These are phyloP conservation scores for Porites australiensis DNA, from an alignment of 64 coral and sea anemone genomes.

Conservation along the genomic window DNA sequence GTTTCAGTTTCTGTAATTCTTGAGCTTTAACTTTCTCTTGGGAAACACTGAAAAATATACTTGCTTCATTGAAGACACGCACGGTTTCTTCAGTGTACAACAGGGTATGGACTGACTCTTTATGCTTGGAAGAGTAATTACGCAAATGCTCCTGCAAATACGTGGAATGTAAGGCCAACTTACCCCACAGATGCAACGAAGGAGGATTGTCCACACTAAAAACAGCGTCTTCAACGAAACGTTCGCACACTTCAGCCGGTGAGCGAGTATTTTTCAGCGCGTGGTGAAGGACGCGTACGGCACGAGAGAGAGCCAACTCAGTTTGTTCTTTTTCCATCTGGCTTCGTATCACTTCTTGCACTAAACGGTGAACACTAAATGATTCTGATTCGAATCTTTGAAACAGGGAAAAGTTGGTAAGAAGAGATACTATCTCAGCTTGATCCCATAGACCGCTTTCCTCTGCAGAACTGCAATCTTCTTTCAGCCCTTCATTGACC, in stretches of 20 bases:
- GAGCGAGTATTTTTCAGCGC: constrained; percentile 47
- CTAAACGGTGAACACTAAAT: constrained; percentile 73
- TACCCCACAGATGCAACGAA: constrained; percentile 73
- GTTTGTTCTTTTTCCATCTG: not conserved
- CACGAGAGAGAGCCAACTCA: constrained; percentile 53
- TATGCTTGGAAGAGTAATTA: not conserved
- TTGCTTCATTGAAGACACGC: constrained; percentile 64
- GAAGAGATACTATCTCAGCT: constrained; percentile 41
- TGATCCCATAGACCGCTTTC: constrained; percentile 12
- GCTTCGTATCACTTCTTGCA: constrained; percentile 78
- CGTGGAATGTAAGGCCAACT: constrained; percentile 52
- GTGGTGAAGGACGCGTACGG: constrained; percentile 29
- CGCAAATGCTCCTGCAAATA: constrained; percentile 58
- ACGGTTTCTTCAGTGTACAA: constrained; percentile 74
- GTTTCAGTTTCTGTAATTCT: constrained; percentile 60
- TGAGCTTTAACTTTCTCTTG: constrained; percentile 78
- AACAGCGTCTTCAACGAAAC: constrained; percentile 58
- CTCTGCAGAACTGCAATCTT: not conserved
- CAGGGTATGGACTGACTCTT: not conserved
- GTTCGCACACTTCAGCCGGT: constrained; percentile 48
- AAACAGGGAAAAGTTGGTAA: constrained; percentile 83
- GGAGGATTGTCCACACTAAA: constrained; percentile 54
- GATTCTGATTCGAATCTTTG: constrained; percentile 44
- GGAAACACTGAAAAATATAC: constrained; percentile 70
- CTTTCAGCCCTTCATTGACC: constrained; percentile 68